Conservation (phyloP, 2,113 vertebrate species). For the Sander lucioperca region DNA sequence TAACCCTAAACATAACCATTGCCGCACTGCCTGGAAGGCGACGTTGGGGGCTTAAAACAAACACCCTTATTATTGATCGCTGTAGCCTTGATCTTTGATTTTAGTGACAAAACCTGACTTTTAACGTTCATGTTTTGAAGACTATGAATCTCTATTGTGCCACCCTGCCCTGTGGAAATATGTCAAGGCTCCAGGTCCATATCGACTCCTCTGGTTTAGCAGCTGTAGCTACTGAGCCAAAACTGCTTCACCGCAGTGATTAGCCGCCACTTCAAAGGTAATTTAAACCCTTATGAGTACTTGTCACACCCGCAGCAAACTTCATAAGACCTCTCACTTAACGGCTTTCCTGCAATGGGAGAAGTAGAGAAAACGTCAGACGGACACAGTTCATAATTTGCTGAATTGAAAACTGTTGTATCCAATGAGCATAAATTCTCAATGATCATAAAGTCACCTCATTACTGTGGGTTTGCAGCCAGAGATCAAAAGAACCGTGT, state of each 20-base stretch:
- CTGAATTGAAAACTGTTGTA: constrained; percentile 51
- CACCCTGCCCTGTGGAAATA: neutral
- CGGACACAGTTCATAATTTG: constrained; percentile 43
- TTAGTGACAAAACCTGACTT: neutral
- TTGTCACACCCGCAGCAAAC: constrained; percentile 57
- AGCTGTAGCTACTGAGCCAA: constrained; percentile 47
- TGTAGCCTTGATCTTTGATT: neutral
- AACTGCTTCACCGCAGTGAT: constrained; percentile 43
- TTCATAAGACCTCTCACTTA: constrained; percentile 44
- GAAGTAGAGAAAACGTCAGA: constrained; percentile 52
- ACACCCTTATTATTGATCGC: neutral
- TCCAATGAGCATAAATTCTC: constrained; percentile 58
- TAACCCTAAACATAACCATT: too few relatives aligned
- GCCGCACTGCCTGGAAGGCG: too few relatives aligned
- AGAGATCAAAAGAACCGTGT: constrained; percentile 48
- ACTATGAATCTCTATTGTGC: constrained; percentile 18
- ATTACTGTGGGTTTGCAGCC: constrained; percentile 50
- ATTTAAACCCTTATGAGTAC: constrained; percentile 55
- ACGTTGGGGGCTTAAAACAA: too few relatives aligned
- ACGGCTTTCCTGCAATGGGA: constrained; percentile 21
- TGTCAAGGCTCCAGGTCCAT: neutral
- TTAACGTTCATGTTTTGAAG: constrained; percentile 1
- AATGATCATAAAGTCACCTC: constrained; percentile 58
- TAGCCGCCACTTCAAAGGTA: constrained; percentile 59
- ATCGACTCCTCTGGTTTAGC: constrained; percentile 19